Percentiles rank a stretch among this genome's conserved stretches.
Evolutionary conservation across 2,888 invertebrate genomes (phyloP).

Genomic region (Drosophila pegasa): DNA sequence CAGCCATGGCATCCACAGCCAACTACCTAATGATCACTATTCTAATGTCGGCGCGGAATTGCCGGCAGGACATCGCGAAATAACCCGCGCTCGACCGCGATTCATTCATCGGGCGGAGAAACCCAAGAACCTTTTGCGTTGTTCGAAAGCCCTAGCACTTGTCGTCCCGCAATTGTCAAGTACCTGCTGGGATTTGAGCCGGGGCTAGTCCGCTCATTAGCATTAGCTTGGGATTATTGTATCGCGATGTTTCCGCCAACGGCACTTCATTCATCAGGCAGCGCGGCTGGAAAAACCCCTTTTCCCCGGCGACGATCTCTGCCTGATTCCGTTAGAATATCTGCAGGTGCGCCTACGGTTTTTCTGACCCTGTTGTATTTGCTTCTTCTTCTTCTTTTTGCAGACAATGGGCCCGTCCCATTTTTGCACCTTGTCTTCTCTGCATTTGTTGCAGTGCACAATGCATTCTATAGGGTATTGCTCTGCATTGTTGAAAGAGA

Average conservation of each 20-base stretch:
- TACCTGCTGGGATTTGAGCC: conserved; percentile 53
- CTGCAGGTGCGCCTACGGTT: conserved; percentile 65
- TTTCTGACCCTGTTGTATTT: conserved; percentile 24
- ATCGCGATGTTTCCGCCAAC: conserved; percentile 43
- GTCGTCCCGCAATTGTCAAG: conserved; percentile 46
- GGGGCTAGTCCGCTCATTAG: conserved; percentile 70
- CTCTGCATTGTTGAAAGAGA: conserved; percentile 33
- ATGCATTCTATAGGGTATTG: conserved; percentile 28
- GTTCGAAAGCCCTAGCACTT: conserved; percentile 56
- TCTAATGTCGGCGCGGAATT: conserved; percentile 56
- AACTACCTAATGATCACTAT: conserved; percentile 64
- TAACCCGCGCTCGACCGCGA: conserved; percentile 63
- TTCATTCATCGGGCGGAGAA: conserved; percentile 70
- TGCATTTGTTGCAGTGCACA: conserved; percentile 40
- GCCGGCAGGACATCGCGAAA: conserved; percentile 57
- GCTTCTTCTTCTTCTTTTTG: conserved; percentile 24
- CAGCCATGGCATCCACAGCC: conserved; percentile 41
- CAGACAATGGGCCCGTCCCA: conserved; percentile 75
- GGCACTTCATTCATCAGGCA: conserved; percentile 61
- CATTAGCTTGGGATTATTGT: conserved; percentile 52
- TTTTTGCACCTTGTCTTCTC: conserved; percentile 82
- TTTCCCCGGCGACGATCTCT: conserved; percentile 19
- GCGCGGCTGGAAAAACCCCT: conserved; percentile 51
- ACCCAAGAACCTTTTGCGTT: conserved; percentile 24
- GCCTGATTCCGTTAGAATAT: conserved; percentile 55